A percentile compares a stretch with the other conserved stretches of the same genome.
Evolutionary conservation across 2,888 invertebrate genomes (phyloP).

Genomic region (Prosopocoilus inquinatus): DNA sequence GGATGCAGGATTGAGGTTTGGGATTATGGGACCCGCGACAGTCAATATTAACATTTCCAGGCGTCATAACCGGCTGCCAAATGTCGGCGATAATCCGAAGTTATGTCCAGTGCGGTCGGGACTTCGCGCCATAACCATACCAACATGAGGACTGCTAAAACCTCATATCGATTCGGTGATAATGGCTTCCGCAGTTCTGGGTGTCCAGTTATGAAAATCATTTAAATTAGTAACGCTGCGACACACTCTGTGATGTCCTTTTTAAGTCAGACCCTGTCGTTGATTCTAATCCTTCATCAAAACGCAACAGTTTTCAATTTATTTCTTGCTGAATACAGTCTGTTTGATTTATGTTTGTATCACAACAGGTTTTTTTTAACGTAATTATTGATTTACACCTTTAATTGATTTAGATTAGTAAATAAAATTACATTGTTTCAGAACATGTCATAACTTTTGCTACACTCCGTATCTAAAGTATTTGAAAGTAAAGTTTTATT

Average conservation of each 20-base stretch:
- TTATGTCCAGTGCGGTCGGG: slow-evolving; percentile 42
- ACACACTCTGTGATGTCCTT: slow-evolving; percentile 23
- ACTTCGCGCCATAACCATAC: slow-evolving; percentile 26
- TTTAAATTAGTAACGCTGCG: slow-evolving; percentile 36
- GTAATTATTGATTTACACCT: too few relatives aligned
- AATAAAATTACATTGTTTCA: too few relatives aligned
- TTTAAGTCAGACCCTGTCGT: slow-evolving; percentile 11
- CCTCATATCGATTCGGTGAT: slow-evolving; percentile 33
- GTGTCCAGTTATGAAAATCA: slow-evolving; percentile 34
- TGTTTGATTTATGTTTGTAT: too few relatives aligned
- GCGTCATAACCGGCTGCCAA: slow-evolving; percentile 46
- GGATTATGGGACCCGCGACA: slow-evolving; percentile 30
- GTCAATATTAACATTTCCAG: slow-evolving; percentile 49
- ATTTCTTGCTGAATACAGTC: too few relatives aligned
- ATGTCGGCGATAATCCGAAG: slow-evolving; percentile 44
- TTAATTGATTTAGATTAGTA: too few relatives aligned
- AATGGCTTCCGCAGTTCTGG: slow-evolving; percentile 34
- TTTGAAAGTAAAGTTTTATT: too few relatives aligned
- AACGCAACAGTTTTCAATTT: too few relatives aligned
- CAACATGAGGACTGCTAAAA: slow-evolving; percentile 27
- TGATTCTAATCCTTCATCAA: too few relatives aligned
- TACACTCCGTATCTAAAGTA: too few relatives aligned
- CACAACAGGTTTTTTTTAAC: too few relatives aligned
- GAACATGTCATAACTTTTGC: too few relatives aligned
- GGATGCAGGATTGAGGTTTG: slow-evolving; percentile 11